Evolutionary conservation across 2,113 vertebrate species (phyloP).

Genomic region (Acrocephalus arundinaceus): DNA sequence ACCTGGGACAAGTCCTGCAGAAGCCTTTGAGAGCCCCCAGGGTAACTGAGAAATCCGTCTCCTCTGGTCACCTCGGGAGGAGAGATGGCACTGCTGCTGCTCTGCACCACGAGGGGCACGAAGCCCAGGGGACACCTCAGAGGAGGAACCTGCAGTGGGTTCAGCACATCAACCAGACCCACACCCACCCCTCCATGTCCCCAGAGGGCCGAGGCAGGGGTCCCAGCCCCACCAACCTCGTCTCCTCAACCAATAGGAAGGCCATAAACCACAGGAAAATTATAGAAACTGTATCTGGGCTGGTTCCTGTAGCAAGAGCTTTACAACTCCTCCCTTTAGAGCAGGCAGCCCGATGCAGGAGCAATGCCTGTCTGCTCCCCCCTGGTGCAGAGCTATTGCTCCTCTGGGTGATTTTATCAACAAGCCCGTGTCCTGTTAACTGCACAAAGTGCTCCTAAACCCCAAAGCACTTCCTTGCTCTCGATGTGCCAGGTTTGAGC

Average conservation of each 20-base stretch:
- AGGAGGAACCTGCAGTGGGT: neutral
- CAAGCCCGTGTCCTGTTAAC: neutral
- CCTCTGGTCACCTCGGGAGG: neutral
- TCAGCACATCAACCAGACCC: neutral
- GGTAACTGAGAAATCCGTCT: accelerated
- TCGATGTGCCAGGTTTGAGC: neutral
- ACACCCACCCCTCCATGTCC: accelerated
- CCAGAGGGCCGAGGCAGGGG: accelerated
- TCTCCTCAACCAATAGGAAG: neutral
- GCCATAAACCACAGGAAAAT: neutral
- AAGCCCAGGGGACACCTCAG: neutral
- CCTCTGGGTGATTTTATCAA: neutral
- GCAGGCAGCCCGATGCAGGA: neutral
- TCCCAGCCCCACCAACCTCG: accelerated
- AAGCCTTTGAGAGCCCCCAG: neutral
- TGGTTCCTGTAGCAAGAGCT: neutral
- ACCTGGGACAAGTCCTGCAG: accelerated
- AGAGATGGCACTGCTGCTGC: accelerated
- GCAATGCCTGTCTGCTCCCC: neutral
- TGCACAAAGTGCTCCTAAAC: neutral
- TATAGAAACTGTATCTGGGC: accelerated
- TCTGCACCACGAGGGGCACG: accelerated
- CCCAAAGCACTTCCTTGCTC: neutral
- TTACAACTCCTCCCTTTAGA: neutral
- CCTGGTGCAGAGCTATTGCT: neutral